Base-by-base conservation (phyloP, 1,140 invertebrate species). In the Formica selysi region DNA sequence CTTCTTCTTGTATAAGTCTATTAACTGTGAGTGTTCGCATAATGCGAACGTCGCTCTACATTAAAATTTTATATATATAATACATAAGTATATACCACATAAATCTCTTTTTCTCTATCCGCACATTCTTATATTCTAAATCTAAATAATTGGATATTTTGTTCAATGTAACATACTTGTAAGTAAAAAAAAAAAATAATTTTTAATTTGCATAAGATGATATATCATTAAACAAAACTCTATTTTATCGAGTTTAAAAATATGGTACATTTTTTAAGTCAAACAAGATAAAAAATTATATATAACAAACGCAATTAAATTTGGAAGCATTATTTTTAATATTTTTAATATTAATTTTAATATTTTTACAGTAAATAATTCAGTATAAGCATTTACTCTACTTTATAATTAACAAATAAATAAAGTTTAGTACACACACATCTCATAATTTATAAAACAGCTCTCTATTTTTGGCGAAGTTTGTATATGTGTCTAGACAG, bases 1-100 rank as follows among this genome's bases (percentile, higher is more conserved):
- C 19, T 83, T 38, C 54, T 65, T 78, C 16, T 80, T 57, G 32
- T 44, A 26, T 38, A 54, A 70, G 64, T 68, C 76, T 80, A 59
- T 80, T 68, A 80, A 59, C 36, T 65, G 22, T 67, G 13, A 57
- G 22, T 61, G 11, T 54, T 36, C 59, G 8, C 36, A 8, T 29
- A 54, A 38, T 29, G 5, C 48, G 11, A 54, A 51, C 62, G 3
- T 67, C n/a, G 5, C 32, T 78, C 19, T 65, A 32, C n/a, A 65
- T 65, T 22, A 32, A 48, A 64, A 78, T 64, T 32, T 44, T 26
- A 16, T 38, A 26, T 29, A 54, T 16, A n/a, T 54, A 54, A 54
- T 54, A 54, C 3, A 57, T 59, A 22, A 22, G 10, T 26, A 22
- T 59, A 26, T 38, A 65, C 22, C 32, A 19, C 32, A 29, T 61